A percentile compares a stretch with the other conserved stretches of the same genome.
Conservation (phyloP, 1,140 invertebrate species). For the Heliconius hewitsoni region DNA sequence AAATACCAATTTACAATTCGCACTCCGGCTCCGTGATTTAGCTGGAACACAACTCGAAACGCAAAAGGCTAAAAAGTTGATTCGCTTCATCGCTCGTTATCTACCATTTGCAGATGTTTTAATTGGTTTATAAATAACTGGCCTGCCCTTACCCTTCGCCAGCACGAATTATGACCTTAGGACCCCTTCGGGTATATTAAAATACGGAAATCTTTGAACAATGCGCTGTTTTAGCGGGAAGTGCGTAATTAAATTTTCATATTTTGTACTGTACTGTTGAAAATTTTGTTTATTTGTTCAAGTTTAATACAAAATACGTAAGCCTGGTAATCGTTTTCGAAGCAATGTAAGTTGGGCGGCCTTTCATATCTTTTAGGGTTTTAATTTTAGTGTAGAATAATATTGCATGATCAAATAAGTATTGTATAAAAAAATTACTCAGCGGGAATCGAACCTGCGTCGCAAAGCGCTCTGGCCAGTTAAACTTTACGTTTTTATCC, state of each 20-base stretch:
- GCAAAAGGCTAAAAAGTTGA: slow-evolving; percentile 38
- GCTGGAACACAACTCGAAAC: not conserved
- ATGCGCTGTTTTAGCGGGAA: slow-evolving; percentile 45
- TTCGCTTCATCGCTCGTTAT: slow-evolving; percentile 46
- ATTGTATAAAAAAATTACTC: too few species aligned
- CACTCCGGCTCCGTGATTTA: not conserved
- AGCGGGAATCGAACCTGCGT: too few species aligned
- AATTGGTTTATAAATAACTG: slow-evolving; percentile 77
- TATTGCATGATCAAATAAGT: not conserved
- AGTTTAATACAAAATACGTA: slow-evolving; percentile 33
- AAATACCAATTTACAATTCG: slow-evolving; percentile 15
- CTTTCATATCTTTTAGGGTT: not conserved
- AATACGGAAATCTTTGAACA: slow-evolving; percentile 67
- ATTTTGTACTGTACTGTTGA: slow-evolving; percentile 46
- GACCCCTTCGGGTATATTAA: slow-evolving; percentile 55
- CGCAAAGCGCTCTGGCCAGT: too few species aligned
- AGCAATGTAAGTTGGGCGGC: not conserved
- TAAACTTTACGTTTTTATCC: too few species aligned
- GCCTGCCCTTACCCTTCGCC: slow-evolving; percentile 54
- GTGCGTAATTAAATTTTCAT: slow-evolving; percentile 58
- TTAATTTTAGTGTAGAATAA: not conserved
- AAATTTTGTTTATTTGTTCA: slow-evolving; percentile 40
- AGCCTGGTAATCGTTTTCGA: slow-evolving; percentile 32
- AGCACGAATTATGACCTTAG: slow-evolving; percentile 63
- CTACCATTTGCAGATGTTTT: slow-evolving; percentile 58